A percentile compares a stretch with the other conserved stretches of the same genome.
These are phyloP conservation scores for Apodemus speciosus DNA, from an alignment of 2,113 vertebrate species.

Conservation along the genomic window DNA sequence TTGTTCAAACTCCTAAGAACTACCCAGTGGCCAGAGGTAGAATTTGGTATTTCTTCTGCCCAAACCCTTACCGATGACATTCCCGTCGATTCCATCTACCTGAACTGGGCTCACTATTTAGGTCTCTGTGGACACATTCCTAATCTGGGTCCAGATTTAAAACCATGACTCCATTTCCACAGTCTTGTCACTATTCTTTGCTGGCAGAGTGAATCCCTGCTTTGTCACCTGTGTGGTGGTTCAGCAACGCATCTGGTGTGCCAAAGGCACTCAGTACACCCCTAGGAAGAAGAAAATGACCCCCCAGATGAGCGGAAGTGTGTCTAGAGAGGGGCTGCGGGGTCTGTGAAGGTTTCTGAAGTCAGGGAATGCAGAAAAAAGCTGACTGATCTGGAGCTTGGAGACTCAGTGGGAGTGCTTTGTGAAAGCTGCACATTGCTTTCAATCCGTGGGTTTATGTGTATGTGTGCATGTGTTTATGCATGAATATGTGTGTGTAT, in stretches of 20 bases:
- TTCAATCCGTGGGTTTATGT: background rate
- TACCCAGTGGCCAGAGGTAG: background rate
- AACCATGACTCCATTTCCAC: rapidly evolving
- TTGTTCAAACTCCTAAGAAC: background rate
- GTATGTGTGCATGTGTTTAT: background rate
- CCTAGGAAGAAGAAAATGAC: no score
- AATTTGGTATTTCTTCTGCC: background rate
- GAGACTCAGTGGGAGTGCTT: background rate
- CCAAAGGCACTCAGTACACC: background rate
- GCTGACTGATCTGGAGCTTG: background rate
- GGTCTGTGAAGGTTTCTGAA: background rate
- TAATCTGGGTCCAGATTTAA: background rate
- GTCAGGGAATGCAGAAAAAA: background rate
- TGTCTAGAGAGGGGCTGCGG: background rate
- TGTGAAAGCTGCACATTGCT: background rate
- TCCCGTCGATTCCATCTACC: background rate
- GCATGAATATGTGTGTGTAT: background rate
- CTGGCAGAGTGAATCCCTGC: no score
- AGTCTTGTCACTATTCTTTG: background rate
- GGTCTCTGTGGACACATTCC: background rate
- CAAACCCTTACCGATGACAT: background rate
- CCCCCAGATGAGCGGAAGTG: no score
- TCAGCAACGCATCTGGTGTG: background rate
- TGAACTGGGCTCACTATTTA: background rate
- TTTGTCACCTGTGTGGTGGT: rapidly evolving